Evolutionary conservation across 2,888 invertebrate species (phyloP), one percentile per base, ranked within the genome.

Genomic region (Idaea biselata): DNA sequence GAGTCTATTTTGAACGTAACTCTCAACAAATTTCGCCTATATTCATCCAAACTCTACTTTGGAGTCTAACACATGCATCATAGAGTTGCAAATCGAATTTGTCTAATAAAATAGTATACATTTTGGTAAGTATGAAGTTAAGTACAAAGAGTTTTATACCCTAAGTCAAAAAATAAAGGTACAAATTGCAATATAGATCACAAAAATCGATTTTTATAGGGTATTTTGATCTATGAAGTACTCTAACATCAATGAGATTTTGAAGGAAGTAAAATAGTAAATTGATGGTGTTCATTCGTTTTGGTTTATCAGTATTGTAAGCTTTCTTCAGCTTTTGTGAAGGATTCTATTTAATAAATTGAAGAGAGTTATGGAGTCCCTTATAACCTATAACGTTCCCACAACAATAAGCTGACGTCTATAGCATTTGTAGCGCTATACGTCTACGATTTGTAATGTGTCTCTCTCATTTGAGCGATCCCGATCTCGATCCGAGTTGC

Each of bases 1-100:
- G 79, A 81, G 72, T 76, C 70, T 70, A 71, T 74, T 69, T 64
- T 70, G 71, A 74, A 74, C 72, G 76, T 78, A 44, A 44, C 7
- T 44, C 11, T 44, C 44, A 44, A 58, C 59, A 16, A 62, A 54
- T 59, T 57, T 58, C 31, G 33, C 17, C 44, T 58, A n/a, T 61
- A 61, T 8, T 44, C 8, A 11, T 44, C 44, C 11, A 44, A 14
- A 44, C 25, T 18, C n/a, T 8, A 62, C 32, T 59, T 31, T 44
- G 32, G 55, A 57, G 63, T 57, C 57, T 61, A 63, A 0, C 0
- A 0, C 2, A 2, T 11, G 17, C 0, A 16, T 0, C 6, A 58
- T 65, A 60, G 54, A 31, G 61, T 1, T 44, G 14, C 8, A 44
- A 44, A 44, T 44, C 3, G 14, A 44, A 14, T 44, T 3, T 44